Evolutionary conservation across 2,113 vertebrate species (phyloP).

Genomic region (Megaceryle maxima): DNA sequence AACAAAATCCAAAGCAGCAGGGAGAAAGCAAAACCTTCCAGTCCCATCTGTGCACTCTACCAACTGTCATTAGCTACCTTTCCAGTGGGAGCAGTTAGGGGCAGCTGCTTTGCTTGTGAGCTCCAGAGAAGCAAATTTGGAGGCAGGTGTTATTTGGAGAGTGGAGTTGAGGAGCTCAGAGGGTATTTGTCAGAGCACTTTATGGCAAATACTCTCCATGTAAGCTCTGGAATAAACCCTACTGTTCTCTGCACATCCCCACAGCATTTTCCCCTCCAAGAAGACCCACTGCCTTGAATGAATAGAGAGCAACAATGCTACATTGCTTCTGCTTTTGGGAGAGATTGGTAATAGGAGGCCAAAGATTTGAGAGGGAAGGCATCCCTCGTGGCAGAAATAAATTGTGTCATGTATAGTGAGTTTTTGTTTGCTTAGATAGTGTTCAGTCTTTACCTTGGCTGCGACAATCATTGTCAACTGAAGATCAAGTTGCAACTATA

Average conservation of each 20-base stretch:
- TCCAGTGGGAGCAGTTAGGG: neutral
- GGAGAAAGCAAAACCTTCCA: neutral
- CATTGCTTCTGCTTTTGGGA: constrained; percentile 42
- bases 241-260: neutral
- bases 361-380: constrained; percentile 72
- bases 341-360: constrained; percentile 72
- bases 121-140: neutral
- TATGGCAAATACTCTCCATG: neutral
- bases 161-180: neutral
- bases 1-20: neutral
- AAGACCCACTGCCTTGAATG: constrained; percentile 28
- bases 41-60: neutral
- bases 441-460: constrained; percentile 74
- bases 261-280: neutral
- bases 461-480: constrained; percentile 81
- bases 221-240: neutral
- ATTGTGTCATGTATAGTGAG: constrained; percentile 63
- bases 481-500: constrained; percentile 78
- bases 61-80: neutral
- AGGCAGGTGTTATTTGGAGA: neutral
- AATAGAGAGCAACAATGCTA: constrained; percentile 27
- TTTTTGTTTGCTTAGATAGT: constrained; percentile 70
- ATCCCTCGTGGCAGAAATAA: constrained; percentile 65
- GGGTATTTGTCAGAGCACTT: neutral
- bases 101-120: neutral